These are phyloP conservation scores for Physeter macrocephalus DNA, from an alignment of 2,113 vertebrate species.

Conservation along the genomic window DNA sequence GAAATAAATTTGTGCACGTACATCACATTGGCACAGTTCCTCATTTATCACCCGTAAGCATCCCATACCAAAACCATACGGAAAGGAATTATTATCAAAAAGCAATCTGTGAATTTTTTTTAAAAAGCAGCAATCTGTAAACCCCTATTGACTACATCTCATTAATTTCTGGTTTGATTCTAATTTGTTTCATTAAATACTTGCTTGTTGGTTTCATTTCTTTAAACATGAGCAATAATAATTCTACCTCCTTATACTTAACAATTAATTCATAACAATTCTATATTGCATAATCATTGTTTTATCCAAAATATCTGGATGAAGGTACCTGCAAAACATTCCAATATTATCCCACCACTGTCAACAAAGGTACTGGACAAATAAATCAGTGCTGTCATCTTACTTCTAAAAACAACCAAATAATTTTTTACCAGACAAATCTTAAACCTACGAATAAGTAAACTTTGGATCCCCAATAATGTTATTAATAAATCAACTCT, in stretches of 20 bases:
- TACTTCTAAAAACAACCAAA: not conserved
- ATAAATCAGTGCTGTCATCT: not conserved
- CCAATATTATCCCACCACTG: not conserved
- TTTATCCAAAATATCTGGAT: not conserved
- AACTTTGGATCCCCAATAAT: not conserved
- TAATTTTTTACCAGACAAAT: not conserved
- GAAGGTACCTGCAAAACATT: not conserved
- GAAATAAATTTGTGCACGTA: conserved; percentile 24
- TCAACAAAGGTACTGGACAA: not conserved
- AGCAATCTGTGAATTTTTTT: conserved; percentile 30
- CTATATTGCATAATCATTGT: not conserved
- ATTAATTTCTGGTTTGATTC: conserved; percentile 58
- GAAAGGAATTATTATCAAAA: conserved; percentile 60
- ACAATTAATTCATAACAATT: not conserved
- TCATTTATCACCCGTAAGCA: conserved; percentile 44
- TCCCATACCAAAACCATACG: conserved; percentile 43
- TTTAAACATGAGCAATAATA: conserved; percentile 47
- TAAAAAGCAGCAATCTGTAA: conserved; percentile 26
- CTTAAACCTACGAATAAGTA: conserved; percentile 1
- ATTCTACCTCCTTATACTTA: conserved; percentile 38
- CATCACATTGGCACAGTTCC: conserved; percentile 6
- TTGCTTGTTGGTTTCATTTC: conserved; percentile 51
- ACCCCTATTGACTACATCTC: conserved; percentile 54
- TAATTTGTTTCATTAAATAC: conserved; percentile 46
- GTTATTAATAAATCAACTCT: not conserved